These are phyloP conservation scores for Siderastrea radians DNA, from an alignment of 92 coral and sea anemone genomes.

Conservation along the genomic window DNA sequence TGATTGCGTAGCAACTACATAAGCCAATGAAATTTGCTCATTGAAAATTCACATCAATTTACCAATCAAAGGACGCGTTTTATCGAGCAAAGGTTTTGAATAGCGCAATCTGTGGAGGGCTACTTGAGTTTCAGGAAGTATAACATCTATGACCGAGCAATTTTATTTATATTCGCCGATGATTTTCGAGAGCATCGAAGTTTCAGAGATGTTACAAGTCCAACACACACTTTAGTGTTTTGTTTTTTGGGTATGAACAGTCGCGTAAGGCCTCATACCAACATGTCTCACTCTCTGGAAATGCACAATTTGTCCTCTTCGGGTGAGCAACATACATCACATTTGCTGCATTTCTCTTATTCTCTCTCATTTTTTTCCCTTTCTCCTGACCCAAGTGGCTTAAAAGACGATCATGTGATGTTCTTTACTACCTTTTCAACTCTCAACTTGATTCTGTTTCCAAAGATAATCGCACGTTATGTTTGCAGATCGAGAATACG, in stretches of 20 bases:
- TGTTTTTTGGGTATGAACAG: constrained; percentile 23
- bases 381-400: neutral
- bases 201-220: neutral
- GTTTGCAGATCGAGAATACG: neutral
- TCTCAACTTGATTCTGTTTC: neutral
- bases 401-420: neutral
- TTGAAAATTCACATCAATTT: neutral
- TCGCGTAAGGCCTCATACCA: constrained; percentile 20
- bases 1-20: neutral
- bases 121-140: constrained; percentile 25
- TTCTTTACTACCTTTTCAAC: neutral
- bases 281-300: constrained; percentile 24
- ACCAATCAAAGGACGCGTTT: constrained; percentile 27
- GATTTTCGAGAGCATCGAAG: no score
- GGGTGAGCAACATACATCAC: neutral
- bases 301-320: constrained; percentile 2
- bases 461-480: neutral
- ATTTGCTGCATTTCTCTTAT: neutral
- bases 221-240: neutral
- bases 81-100: neutral
- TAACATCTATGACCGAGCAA: neutral
- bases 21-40: constrained; percentile 11
- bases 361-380: neutral
- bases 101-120: neutral
- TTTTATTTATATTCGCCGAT: neutral